These are phyloP conservation scores for Ornithorhynchus anatinus DNA, from an alignment of 2,113 vertebrate species.

Conservation along the genomic window DNA sequence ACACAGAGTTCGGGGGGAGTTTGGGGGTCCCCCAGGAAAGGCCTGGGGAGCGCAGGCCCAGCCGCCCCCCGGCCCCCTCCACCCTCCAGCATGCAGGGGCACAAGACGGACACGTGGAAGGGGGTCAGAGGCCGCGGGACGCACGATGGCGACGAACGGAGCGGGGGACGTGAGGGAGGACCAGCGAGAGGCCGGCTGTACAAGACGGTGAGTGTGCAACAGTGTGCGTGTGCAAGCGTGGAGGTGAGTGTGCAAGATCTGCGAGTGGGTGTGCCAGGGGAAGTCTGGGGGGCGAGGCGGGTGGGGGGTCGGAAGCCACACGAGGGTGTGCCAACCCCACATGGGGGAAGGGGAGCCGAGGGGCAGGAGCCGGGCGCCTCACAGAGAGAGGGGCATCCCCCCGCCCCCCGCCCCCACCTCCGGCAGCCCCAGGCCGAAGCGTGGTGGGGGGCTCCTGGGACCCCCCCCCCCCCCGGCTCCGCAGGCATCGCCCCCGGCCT, in stretches of 20 bases:
- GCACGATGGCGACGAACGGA: constrained; percentile 34
- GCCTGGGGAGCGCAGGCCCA: constrained; percentile 22
- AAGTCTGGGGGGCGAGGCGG: background rate
- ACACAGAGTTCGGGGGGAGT: background rate
- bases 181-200: background rate
- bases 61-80: constrained; percentile 38
- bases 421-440: background rate
- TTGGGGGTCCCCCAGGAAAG: background rate
- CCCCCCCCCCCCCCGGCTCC: constrained; percentile 21
- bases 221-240: constrained; percentile 4
- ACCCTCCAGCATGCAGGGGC: constrained; percentile 13
- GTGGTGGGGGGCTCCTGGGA: constrained; percentile 19
- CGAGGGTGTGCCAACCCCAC: constrained; percentile 19
- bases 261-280: constrained; percentile 49
- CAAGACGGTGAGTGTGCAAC: constrained; percentile 1
- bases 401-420: constrained; percentile 1
- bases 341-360: constrained; percentile 8
- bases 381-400: constrained; percentile 23
- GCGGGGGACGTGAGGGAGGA: too few relatives aligned
- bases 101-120: constrained; percentile 7
- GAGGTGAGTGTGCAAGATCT: constrained; percentile 48
- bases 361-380: constrained; percentile 8
- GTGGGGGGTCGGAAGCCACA: constrained; percentile 40
- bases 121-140: constrained; percentile 6
- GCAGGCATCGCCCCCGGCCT: constrained; percentile 36